Evolutionary conservation across 2,888 invertebrate species (phyloP).

Genomic region (Vandiemenella viatica): DNA sequence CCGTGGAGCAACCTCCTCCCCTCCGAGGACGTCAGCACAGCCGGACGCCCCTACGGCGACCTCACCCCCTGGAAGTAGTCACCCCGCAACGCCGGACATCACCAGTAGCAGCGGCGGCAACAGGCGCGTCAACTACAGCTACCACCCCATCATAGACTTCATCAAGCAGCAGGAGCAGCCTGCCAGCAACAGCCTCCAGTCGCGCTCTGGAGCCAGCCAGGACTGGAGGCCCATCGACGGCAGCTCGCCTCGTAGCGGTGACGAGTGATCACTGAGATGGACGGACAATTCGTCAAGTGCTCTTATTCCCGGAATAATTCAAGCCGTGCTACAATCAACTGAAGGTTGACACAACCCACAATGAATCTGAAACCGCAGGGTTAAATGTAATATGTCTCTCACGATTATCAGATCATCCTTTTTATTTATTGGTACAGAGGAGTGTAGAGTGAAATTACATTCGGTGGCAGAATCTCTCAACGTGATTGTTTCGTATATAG

Average conservation of each 20-base stretch:
- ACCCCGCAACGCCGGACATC: slow-evolving; percentile 17
- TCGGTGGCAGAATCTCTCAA: too few species aligned
- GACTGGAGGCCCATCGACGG: slow-evolving; percentile 11
- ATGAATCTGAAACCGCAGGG: too few species aligned
- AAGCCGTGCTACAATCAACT: too few species aligned
- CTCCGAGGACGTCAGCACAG: neutral
- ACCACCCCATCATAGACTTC: slow-evolving; percentile 71
- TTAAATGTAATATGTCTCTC: too few species aligned
- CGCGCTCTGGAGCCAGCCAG: slow-evolving; percentile 1
- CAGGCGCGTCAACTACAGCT: slow-evolving; percentile 60
- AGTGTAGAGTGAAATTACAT: too few species aligned
- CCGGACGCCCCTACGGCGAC: neutral
- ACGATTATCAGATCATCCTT: too few species aligned
- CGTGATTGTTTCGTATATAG: too few species aligned
- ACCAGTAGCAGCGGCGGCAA: slow-evolving; percentile 19
- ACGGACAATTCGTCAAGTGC: neutral
- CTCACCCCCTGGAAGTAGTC: too few species aligned
- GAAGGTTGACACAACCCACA: too few species aligned
- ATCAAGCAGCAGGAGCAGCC: slow-evolving; percentile 30
- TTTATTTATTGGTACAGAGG: too few species aligned
- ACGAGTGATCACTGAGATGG: neutral
- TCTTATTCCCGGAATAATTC: too few species aligned
- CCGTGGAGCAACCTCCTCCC: slow-evolving; percentile 3
- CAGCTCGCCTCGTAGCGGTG: neutral
- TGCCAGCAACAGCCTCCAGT: slow-evolving; percentile 31